A percentile compares a stretch with the other conserved stretches of the same genome.
Conservation (phyloP, 2,888 invertebrate genomes). For the Gastrophysa polygoni region DNA sequence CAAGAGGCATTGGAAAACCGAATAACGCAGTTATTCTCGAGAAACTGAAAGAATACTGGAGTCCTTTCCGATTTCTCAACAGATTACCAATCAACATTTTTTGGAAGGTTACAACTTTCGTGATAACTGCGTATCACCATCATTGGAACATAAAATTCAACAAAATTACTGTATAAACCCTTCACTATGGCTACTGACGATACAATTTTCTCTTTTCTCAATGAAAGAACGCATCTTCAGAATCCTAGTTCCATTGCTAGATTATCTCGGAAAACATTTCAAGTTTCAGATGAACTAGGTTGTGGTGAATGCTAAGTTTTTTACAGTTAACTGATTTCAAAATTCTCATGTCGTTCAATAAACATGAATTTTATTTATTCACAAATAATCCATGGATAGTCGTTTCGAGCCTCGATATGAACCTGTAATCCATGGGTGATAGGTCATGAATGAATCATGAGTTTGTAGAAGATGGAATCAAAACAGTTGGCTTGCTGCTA, state of each 20-base stretch:
- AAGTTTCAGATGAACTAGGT: constrained; percentile 2
- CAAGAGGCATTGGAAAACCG: too few species aligned
- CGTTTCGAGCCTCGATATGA: not conserved
- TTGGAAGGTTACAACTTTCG: too few species aligned
- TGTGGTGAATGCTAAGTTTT: constrained; percentile 4
- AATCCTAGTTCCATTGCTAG: not conserved
- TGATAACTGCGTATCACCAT: too few species aligned
- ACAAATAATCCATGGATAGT: constrained; percentile 13
- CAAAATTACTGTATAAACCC: too few species aligned
- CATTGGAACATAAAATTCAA: too few species aligned
- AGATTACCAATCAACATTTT: too few species aligned
- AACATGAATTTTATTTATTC: constrained; percentile 12
- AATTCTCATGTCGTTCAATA: constrained; percentile 15
- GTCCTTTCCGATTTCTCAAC: too few species aligned
- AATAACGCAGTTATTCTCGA: too few species aligned
- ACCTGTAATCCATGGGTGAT: constrained; percentile 1
- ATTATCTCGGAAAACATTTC: constrained; percentile 6
- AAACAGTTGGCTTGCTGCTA: not conserved
- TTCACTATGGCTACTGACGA: too few species aligned
- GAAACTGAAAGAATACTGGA: too few species aligned
- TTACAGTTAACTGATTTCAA: constrained; percentile 24
- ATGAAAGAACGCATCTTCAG: too few species aligned
- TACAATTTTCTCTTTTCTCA: too few species aligned
- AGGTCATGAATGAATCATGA: constrained; percentile 16
- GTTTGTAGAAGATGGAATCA: not conserved